A percentile compares a stretch with the other conserved stretches of the same genome.
These are phyloP conservation scores for Microplitis manilae DNA, from an alignment of 2,888 invertebrate genomes.

Conservation along the genomic window DNA sequence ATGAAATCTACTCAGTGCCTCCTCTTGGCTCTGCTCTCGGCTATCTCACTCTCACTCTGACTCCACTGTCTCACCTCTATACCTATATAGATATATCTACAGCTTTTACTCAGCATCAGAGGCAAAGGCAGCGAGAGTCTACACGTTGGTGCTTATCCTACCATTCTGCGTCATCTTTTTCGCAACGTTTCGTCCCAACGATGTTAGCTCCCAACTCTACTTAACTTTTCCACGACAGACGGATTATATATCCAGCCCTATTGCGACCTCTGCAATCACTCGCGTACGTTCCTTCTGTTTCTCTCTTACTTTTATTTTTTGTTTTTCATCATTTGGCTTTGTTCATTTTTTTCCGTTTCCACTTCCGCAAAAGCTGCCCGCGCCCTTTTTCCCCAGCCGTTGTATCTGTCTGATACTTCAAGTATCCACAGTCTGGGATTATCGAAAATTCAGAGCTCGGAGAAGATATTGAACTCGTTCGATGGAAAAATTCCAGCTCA, in stretches of 20 bases:
- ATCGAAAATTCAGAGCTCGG: constrained; percentile 9
- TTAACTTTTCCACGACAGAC: background rate
- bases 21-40: background rate
- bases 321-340: constrained; percentile 9
- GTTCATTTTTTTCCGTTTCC: background rate
- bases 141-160: background rate
- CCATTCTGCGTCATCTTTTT: background rate
- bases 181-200: background rate
- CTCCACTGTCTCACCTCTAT: background rate
- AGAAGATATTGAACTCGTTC: background rate
- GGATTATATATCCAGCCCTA: background rate
- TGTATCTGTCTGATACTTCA: constrained; percentile 45
- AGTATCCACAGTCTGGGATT: constrained; percentile 5
- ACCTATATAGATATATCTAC: background rate
- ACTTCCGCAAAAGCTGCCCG: background rate
- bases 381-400: constrained; percentile 37
- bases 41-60: background rate
- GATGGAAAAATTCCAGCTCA: constrained; percentile 9
- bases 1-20: constrained; percentile 47
- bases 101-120: too few species aligned
- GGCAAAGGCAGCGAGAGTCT: too few species aligned
- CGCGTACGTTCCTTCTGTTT: background rate
- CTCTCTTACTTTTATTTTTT: background rate
- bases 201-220: background rate
- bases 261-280: background rate